phyloP scores from a whole-genome alignment of 2,888 invertebrate genomes.

The Ommatoiulus sabulosus region DNA sequence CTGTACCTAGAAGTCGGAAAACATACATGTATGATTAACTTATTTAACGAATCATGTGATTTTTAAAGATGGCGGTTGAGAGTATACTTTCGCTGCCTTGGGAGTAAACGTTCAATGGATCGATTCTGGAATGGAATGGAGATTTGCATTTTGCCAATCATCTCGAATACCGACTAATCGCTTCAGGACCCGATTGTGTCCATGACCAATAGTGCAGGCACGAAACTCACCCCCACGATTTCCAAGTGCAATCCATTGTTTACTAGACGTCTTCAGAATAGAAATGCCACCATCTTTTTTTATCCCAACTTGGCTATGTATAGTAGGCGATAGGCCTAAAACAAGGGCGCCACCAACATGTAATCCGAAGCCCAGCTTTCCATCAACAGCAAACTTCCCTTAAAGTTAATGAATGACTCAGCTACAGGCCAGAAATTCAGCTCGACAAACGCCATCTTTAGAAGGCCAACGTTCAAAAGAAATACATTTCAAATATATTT shows the following conservation, averaged over 20 bases:
- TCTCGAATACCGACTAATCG: not conserved
- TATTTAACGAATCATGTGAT: no score
- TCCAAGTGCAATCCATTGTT: constrained; percentile 38
- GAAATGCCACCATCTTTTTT: constrained; percentile 46
- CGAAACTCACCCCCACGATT: constrained; percentile 21
- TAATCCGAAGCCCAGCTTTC: constrained; percentile 41
- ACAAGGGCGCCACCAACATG: constrained; percentile 42
- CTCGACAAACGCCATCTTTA: not conserved
- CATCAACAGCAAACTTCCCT: constrained; percentile 33
- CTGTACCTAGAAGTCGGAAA: no score
- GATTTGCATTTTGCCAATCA: not conserved
- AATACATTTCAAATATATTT: no score
- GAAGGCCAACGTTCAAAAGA: no score
- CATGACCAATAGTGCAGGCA: not conserved
- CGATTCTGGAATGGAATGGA: no score
- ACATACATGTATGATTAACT: no score
- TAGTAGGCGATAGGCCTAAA: not conserved
- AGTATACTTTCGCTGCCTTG: no score
- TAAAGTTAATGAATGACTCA: constrained; percentile 44
- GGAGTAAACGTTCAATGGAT: no score
- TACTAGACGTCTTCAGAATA: constrained; percentile 16
- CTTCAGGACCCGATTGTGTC: not conserved
- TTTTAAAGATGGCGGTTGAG: no score
- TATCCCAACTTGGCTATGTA: constrained; percentile 32
- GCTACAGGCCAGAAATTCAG: not conserved